phyloP scores from a whole-genome alignment of 1,140 invertebrate genomes.

The Zeugodacus cucurbitae region DNA sequence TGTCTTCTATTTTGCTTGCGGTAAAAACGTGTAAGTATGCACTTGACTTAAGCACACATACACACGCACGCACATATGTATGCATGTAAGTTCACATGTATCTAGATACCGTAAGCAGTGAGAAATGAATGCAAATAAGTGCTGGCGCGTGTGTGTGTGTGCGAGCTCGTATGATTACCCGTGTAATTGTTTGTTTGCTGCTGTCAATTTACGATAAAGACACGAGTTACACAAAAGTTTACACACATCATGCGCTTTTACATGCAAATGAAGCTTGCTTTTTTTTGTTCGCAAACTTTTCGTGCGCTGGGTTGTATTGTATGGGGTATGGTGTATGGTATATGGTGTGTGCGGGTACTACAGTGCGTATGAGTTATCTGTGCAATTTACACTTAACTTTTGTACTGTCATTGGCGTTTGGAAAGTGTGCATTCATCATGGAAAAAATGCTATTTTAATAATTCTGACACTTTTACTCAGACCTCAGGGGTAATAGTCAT shows the following conservation, averaged over 20 bases:
- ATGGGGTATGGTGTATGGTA: not conserved
- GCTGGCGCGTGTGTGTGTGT: not conserved
- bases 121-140: no score
- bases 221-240: not conserved
- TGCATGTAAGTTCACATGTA: no score
- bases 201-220: conserved; percentile 8
- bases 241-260: not conserved
- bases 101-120: no score
- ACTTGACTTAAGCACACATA: no score
- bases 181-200: conserved; percentile 8
- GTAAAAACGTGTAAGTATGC: no score
- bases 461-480: not conserved
- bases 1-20: no score
- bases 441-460: not conserved
- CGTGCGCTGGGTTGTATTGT: no score
- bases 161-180: not conserved
- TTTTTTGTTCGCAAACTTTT: not conserved
- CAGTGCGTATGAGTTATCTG: not conserved
- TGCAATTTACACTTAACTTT: not conserved
- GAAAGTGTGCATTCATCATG: not conserved
- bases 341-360: not conserved
- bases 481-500: not conserved
- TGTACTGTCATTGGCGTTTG: not conserved
- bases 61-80: no score
- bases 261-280: not conserved